Percentiles rank a stretch among this genome's conserved stretches.
These are phyloP conservation scores for Ditylenchus weischeri DNA, from an alignment of 2,888 invertebrate genomes.

Conservation along the genomic window DNA sequence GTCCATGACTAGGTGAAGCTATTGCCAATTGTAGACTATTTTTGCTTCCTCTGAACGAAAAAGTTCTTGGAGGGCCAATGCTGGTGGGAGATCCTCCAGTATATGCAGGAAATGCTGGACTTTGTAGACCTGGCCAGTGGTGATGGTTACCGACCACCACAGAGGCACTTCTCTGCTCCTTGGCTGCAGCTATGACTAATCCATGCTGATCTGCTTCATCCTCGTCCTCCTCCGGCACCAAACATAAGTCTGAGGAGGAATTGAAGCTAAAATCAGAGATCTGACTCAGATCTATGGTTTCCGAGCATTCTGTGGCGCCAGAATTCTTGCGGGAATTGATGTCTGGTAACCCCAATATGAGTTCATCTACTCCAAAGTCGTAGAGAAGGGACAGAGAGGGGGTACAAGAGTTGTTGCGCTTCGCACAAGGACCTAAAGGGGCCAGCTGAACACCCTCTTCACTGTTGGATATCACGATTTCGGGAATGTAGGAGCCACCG, in stretches of 20 bases:
- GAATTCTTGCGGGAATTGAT: neutral
- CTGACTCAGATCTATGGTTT: constrained; percentile 15
- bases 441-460: constrained; percentile 28
- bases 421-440: neutral
- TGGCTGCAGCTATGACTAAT: too few species aligned
- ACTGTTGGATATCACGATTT: constrained; percentile 49
- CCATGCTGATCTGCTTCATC: neutral
- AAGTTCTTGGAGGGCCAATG: too few species aligned
- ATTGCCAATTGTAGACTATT: neutral
- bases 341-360: neutral
- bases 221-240: constrained; percentile 5
- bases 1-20: too few species aligned
- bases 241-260: neutral
- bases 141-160: too few species aligned
- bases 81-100: too few species aligned
- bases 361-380: constrained; percentile 37
- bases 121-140: too few species aligned
- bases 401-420: constrained; percentile 41
- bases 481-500: constrained; percentile 49
- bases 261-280: constrained; percentile 12
- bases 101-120: too few species aligned
- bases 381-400: constrained; percentile 52
- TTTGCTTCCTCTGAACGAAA: neutral
- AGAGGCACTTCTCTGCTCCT: too few species aligned
- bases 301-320: constrained; percentile 7